These are phyloP conservation scores for Tipula lateralis DNA, from an alignment of 2,888 invertebrate genomes.

Conservation along the genomic window DNA sequence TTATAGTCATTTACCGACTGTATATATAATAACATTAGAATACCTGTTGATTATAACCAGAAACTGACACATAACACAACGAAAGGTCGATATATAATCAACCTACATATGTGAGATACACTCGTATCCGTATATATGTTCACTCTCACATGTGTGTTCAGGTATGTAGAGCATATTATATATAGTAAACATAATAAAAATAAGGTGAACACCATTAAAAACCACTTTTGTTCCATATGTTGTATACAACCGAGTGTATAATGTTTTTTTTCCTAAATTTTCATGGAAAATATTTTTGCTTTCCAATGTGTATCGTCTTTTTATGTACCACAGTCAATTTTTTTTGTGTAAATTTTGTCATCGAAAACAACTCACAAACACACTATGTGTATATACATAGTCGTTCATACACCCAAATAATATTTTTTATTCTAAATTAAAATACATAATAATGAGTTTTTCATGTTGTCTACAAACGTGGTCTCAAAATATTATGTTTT, in stretches of 20 bases:
- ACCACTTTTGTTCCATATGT: not conserved
- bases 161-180: not conserved
- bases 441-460: not conserved
- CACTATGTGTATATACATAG: not conserved
- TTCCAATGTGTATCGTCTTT: not conserved
- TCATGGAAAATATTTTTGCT: not conserved
- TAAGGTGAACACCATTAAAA: not conserved
- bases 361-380: not conserved
- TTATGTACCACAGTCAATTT: not conserved
- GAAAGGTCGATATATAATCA: not conserved
- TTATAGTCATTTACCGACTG: no score
- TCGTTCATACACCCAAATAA: not conserved
- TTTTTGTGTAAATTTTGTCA: not conserved
- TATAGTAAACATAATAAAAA: not conserved
- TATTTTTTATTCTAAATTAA: not conserved
- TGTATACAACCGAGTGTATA: no score
- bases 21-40: not conserved
- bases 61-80: not conserved
- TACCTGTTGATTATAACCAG: not conserved
- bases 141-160: not conserved
- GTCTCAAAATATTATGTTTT: not conserved
- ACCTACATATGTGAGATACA: not conserved
- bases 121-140: not conserved
- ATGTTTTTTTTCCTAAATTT: not conserved
- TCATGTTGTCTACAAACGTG: not conserved